Conservation (phyloP, 2,113 vertebrate genomes). For the Phainopepla nitens region DNA sequence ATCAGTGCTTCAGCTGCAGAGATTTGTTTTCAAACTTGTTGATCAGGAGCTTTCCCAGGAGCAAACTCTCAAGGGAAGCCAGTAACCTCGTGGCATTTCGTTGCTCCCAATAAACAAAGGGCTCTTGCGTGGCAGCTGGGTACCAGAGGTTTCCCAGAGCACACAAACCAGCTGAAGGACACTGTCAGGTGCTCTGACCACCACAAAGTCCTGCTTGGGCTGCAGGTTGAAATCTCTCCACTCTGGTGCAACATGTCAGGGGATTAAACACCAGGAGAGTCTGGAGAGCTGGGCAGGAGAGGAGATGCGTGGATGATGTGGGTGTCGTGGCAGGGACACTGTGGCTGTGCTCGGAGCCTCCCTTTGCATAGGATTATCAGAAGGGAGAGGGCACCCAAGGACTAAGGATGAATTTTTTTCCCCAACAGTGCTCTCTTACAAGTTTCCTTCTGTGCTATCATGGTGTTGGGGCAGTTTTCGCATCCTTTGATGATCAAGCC, state of each 20-base stretch:
- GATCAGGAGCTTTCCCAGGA: not conserved
- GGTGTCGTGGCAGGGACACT: not conserved
- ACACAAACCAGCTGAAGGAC: not conserved
- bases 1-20: not conserved
- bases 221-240: not conserved
- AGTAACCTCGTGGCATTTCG: not conserved
- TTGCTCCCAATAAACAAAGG: accelerated
- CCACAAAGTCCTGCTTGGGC: not conserved
- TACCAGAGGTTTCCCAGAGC: not conserved
- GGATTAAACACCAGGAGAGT: not conserved
- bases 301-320: not conserved
- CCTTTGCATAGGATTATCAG: not conserved
- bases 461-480: not conserved
- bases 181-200: not conserved
- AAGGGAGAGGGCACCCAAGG: not conserved
- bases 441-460: not conserved
- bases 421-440: not conserved
- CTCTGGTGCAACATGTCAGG: not conserved
- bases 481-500: not conserved
- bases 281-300: not conserved
- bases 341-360: not conserved
- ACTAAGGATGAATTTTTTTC: not conserved
- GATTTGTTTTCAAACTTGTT: not conserved
- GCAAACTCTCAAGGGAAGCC: not conserved
- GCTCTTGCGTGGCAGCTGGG: not conserved